Evolutionary conservation across 2,888 invertebrate genomes (phyloP), one percentile per base, ranked within the genome.

Genomic region (Polyommatus iphigenia): DNA sequence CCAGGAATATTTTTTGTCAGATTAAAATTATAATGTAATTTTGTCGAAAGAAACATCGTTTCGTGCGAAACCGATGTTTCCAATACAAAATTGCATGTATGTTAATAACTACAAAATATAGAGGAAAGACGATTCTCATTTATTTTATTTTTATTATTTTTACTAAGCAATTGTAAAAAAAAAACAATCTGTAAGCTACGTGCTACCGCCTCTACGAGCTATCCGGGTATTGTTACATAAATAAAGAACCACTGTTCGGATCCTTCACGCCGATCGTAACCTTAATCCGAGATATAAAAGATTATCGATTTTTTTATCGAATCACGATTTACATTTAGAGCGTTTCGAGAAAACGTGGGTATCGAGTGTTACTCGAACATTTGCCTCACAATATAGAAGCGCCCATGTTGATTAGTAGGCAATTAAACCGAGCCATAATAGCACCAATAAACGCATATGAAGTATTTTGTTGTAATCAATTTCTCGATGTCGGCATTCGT

Each of bases 381-480:
- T 78, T 73, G 77, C 62, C 72, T 7, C 32, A 57, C 72, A 73
- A 78, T 73, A 78, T 78, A 78, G 77, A 77, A 72, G 71, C 77
- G 71, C 46, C 75, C 75, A 78, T 78, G 81, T 82, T 81, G 81
- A 82, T 81, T 81, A 82, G 81, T 88, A 90, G 92, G 91, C 93
- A 93, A 93, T 93, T 93, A 93, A 88, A 85, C 85, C 86, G 90
- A 89, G 89, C 88, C 90, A 91, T 92, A 92, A 93, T 89, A 91
- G 87, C 91, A 83, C 84, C 90, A 91, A 93, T 93, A 93, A 93
- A 93, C 86, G 90, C 91, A 88, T 90, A 89, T 89, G 87, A 88
- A 87, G 92, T 90, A 92, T 93, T 93, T 93, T 92, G 91, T 92
- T 89, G 90, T 92, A 94, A 94, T 94, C 92, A 94, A 93, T 92